Evolutionary conservation across 2,888 invertebrate species (phyloP), one percentile per base, ranked within the genome.

Genomic region (Tachina grossa): DNA sequence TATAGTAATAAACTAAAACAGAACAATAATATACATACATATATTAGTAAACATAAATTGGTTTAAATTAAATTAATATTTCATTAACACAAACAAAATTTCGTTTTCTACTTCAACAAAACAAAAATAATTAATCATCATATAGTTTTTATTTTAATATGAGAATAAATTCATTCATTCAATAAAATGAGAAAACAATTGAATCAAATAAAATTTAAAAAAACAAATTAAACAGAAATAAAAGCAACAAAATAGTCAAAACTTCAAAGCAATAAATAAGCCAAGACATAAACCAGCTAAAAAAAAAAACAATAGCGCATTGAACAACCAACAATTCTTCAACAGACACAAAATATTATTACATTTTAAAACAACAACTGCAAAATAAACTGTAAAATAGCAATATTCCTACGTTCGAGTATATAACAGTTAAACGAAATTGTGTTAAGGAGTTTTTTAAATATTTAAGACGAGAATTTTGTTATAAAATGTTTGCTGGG

Each of bases 251-350:
- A 86, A 83, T 57, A 77, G 47, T 66, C 57, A 41, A 78, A 49
- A 65, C 61, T 75, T 41, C 66, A 84, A 71, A 69, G 61, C 87
- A 79, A 79, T 82, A 66, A 69, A 72, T 69, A 82, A 72, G 78
- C 80, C 78, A 80, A 87, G 83, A 83, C 76, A 83, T 83, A 47
- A 85, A 79, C 76, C 79, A 78, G 71, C 75, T 76, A 63, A 75
- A 75, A 75, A 75, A 51, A 79, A 63, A 85, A 84, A 83, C 71
- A 87, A 79, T 75, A 77, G 79, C 47, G 63, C 51, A 63, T 63
- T 57, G 69, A 79, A 75, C 55, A 80, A 55, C 72, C 55, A 80
- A 55, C 72, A 65, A 43, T 43, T 69, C 77, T 83, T 83, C 84
- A 81, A n/a, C 76, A 84, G 82, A 68, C 75, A 69, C 71, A 74